Base-by-base conservation (phyloP, 1,140 invertebrate species). In the Cyrtorhinus lividipennis region DNA sequence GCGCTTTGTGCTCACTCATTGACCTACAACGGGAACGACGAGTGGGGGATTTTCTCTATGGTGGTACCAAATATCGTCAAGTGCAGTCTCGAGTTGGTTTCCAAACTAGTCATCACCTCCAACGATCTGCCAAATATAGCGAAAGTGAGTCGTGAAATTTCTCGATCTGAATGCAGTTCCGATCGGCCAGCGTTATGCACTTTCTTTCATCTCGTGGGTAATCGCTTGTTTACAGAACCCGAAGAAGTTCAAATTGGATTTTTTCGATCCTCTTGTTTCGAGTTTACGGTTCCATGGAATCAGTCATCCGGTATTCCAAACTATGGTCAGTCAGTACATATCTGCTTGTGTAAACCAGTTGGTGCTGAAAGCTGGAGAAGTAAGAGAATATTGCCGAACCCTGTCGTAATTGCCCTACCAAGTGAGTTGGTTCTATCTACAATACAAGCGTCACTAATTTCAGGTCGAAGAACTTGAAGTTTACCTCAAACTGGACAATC, bases 1-100 rank as follows among this genome's bases (percentile, higher is more conserved):
- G 53, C 46, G 1, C 10, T 56, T n/a, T n/a, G 26, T 15, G 61
- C 24, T 1, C 18, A 62, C 38, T 26, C 61, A 2, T 5, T 18
- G 18, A 24, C 18, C 26, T 56, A 62, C n/a, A 56, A 24, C 2
- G 13, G 46, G n/a, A 56, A 62, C 13, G 61, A 62, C 38, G 61
- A 62, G n/a, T 63, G 62, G 56, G 15, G 13, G 18, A 20, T 53
- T 8, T 53, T 53, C 20, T 53, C 48, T 22, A 20, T 53, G 5
- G 12, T 15, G 5, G 20, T 53, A 12, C 48, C 48, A 12, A 53
- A 53, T 5, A 5, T 53, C 3, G 12, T 53, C 18, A 10, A 53
- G 18, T 5, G 5, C 8, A 13, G 18, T 20, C 20, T 53, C 5
- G 48, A 22, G 5, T 5, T 53, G 5, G 48, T 53, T 8, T 15